A percentile compares a stretch with the other conserved stretches of the same genome.
phyloP scores from a whole-genome alignment of 53 echinoderm and acorn worm species.

The Temnopleurus reevesii region DNA sequence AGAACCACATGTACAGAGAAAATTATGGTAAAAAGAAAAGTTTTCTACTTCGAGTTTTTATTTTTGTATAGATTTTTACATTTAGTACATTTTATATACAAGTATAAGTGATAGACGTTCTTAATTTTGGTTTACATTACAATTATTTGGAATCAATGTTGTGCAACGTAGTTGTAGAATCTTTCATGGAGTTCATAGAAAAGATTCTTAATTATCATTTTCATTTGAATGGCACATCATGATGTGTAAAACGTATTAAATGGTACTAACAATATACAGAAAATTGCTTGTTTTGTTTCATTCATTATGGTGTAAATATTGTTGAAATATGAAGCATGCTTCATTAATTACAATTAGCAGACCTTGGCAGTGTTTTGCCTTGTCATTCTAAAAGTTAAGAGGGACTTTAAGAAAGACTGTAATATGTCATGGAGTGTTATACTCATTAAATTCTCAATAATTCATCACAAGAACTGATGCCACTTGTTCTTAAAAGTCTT shows the following conservation, averaged over 20 bases:
- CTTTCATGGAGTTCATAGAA: background rate
- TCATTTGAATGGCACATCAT: background rate
- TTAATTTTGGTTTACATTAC: constrained; percentile 19
- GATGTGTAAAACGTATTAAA: background rate
- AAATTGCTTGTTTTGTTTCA: background rate
- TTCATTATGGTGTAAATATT: background rate
- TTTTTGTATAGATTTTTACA: constrained; percentile 59
- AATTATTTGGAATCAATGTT: background rate
- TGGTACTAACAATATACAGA: background rate
- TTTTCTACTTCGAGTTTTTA: constrained; percentile 55
- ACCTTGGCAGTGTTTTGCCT: no score
- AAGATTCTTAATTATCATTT: background rate
- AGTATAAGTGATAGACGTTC: constrained; percentile 25
- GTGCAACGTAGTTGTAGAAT: constrained; percentile 2
- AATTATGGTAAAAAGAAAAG: background rate
- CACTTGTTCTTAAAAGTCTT: no score
- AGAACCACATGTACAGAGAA: background rate
- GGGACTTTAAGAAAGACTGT: no score
- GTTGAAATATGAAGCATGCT: no score
- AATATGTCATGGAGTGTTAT: no score
- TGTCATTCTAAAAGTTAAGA: no score
- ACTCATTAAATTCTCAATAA: no score
- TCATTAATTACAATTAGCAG: no score
- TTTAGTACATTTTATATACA: constrained; percentile 58
- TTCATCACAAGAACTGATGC: no score